phyloP scores from a whole-genome alignment of 2,113 vertebrate genomes.

The Campylomormyrus numenius region DNA sequence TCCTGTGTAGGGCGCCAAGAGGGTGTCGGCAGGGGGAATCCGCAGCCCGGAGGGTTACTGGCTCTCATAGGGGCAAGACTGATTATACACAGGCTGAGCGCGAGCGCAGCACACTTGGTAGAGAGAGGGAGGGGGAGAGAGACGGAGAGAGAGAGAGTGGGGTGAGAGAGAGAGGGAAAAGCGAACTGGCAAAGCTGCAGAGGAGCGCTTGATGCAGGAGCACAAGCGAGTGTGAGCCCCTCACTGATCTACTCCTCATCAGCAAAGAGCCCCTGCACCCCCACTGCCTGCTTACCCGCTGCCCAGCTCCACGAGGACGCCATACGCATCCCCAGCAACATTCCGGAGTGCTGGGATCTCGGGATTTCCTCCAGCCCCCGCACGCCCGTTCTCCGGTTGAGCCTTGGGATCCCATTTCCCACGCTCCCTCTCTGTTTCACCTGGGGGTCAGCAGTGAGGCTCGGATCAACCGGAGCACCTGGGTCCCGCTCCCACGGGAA shows the following conservation, averaged over 20 bases:
- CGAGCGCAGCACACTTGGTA: conserved; percentile 27
- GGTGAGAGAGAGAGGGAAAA: background rate
- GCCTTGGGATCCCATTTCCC: background rate
- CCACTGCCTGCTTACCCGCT: background rate
- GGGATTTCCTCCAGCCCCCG: background rate
- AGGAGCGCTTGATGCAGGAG: background rate
- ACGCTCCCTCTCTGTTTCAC: background rate
- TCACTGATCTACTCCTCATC: background rate
- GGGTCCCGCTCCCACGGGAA: background rate
- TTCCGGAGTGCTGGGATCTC: background rate
- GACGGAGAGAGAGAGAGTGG: conserved; percentile 24
- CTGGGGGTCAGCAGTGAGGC: background rate
- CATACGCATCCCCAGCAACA: background rate
- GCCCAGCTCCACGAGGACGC: background rate
- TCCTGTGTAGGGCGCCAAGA: background rate
- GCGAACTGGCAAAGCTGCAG: background rate
- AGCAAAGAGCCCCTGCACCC: background rate
- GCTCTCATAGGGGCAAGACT: conserved; percentile 63
- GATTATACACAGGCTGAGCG: conserved; percentile 59
- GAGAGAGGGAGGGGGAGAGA: background rate
- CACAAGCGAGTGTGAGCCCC: background rate
- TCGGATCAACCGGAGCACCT: background rate
- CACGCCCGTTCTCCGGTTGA: background rate
- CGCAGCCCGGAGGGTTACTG: conserved; percentile 44
- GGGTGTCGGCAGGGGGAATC: background rate